These are phyloP conservation scores for Blastobasis adustella DNA, from an alignment of 2,888 invertebrate genomes.

Conservation along the genomic window DNA sequence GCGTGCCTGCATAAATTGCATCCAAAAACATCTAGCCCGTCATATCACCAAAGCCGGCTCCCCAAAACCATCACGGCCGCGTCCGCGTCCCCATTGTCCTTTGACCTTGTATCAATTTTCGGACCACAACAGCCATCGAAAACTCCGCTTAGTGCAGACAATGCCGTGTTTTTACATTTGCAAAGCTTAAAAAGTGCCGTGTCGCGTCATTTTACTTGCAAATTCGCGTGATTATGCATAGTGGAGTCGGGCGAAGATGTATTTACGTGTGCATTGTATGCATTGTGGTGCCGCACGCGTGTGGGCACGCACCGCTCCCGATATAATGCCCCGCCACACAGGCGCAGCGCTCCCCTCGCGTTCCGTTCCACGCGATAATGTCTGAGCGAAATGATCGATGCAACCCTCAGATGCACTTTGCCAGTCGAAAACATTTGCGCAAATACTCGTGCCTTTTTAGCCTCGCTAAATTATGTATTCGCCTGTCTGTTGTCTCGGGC, in stretches of 20 bases:
- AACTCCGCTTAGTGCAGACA: conserved; percentile 38
- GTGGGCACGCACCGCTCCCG: conserved; percentile 48
- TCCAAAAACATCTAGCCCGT: conserved; percentile 27
- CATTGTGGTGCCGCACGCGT: conserved; percentile 47
- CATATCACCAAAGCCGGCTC: conserved; percentile 19
- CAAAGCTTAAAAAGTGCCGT: conserved; percentile 59
- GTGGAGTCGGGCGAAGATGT: conserved; percentile 55
- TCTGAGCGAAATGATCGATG: conserved; percentile 43
- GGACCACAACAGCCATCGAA: conserved; percentile 29
- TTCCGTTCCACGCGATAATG: conserved; percentile 38
- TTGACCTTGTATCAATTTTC: conserved; percentile 51
- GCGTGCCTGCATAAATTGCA: conserved; percentile 67
- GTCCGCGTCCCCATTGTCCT: conserved; percentile 23
- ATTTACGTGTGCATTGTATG: conserved; percentile 62
- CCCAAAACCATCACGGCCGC: conserved; percentile 13
- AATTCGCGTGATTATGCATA: conserved; percentile 64
- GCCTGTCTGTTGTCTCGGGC: conserved; percentile 8
- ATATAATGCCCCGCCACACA: conserved; percentile 18
- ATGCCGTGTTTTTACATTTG: conserved; percentile 54
- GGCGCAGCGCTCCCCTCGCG: conserved; percentile 23
- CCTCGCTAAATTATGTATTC: conserved; percentile 11
- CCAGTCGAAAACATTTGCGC: conserved; percentile 28
- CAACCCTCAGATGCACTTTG: conserved; percentile 37
- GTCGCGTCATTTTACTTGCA: conserved; percentile 66
- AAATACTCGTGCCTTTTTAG: conserved; percentile 8